Percentiles rank a stretch among this genome's conserved stretches.
Conservation (phyloP, 2,113 vertebrate genomes). For the Cebus imitator region DNA sequence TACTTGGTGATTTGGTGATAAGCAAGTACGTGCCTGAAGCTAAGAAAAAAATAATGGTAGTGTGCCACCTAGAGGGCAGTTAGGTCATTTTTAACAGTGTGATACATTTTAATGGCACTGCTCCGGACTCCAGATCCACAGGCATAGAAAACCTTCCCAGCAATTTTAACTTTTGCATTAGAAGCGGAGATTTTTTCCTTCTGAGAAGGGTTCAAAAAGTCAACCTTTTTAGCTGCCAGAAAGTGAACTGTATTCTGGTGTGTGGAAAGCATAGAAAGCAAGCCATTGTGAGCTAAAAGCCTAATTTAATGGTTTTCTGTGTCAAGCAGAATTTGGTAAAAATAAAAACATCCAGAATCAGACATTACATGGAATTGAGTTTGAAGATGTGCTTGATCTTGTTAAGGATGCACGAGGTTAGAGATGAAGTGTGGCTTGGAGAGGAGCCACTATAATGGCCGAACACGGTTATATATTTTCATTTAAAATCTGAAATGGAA, state of each 20-base stretch:
- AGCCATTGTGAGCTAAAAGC: not conserved
- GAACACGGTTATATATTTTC: not conserved
- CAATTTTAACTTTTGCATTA: not conserved
- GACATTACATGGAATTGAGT: not conserved
- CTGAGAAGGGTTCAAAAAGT: not conserved
- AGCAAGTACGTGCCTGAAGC: accelerated
- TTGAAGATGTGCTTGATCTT: not conserved
- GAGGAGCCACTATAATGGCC: not conserved
- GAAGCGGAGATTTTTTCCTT: not conserved
- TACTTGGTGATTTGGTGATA: not conserved
- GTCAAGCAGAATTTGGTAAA: slow-evolving; percentile 7
- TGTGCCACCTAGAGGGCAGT: slow-evolving; percentile 73
- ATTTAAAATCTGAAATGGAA: not conserved
- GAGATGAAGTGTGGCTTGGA: not conserved
- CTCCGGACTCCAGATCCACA: not conserved
- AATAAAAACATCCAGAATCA: not conserved
- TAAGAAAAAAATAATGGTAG: slow-evolving; percentile 50
- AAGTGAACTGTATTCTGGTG: not conserved
- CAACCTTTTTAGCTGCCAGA: not conserved
- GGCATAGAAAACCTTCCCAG: not conserved
- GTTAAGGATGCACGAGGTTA: not conserved
- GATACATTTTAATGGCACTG: not conserved
- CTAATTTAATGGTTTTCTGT: not conserved
- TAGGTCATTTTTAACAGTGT: not conserved
- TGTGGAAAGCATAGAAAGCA: not conserved